A percentile compares a stretch with the other conserved stretches of the same genome.
phyloP scores from a whole-genome alignment of 1,140 invertebrate species.

The Drosophila biarmipes region DNA sequence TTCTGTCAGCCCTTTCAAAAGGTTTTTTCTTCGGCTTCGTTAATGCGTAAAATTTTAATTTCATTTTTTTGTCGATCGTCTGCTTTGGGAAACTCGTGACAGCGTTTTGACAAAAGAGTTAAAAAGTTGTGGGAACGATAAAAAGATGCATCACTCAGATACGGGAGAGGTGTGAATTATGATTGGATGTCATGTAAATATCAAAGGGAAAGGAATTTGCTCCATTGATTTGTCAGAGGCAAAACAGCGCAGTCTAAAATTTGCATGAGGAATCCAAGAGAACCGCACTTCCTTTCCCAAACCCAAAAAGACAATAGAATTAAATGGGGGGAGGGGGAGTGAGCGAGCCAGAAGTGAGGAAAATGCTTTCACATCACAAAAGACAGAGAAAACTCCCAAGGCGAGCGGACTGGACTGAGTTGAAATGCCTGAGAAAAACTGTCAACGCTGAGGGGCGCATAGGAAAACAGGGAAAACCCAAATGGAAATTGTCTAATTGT shows the following conservation, averaged over 20 bases:
- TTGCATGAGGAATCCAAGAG: background rate
- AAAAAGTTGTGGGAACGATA: slow-evolving; percentile 74
- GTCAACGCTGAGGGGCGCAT: slow-evolving; percentile 31
- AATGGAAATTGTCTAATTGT: slow-evolving; percentile 83
- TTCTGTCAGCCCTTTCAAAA: slow-evolving; percentile 60
- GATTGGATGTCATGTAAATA: background rate
- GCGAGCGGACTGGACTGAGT: slow-evolving; percentile 12
- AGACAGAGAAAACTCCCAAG: slow-evolving; percentile 54
- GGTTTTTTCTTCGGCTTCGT: slow-evolving; percentile 42
- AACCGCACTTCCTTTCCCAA: slow-evolving; percentile 23
- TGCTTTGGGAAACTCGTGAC: slow-evolving; percentile 71
- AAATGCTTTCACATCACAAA: slow-evolving; percentile 65
- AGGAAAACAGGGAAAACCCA: slow-evolving; percentile 13
- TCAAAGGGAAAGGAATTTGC: background rate
- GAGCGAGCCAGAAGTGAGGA: slow-evolving; percentile 23
- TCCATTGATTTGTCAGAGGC: background rate
- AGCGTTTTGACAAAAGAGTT: slow-evolving; percentile 78
- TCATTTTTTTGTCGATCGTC: slow-evolving; percentile 59
- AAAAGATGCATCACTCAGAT: slow-evolving; percentile 45
- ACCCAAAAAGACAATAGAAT: slow-evolving; percentile 56
- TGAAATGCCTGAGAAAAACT: slow-evolving; percentile 61
- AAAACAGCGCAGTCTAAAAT: background rate
- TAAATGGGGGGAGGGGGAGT: slow-evolving; percentile 40
- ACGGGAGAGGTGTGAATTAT: slow-evolving; percentile 64
- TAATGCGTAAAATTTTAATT: slow-evolving; percentile 83